These are phyloP conservation scores for Coleophora deauratella DNA, from an alignment of 2,888 invertebrate genomes.

Conservation along the genomic window DNA sequence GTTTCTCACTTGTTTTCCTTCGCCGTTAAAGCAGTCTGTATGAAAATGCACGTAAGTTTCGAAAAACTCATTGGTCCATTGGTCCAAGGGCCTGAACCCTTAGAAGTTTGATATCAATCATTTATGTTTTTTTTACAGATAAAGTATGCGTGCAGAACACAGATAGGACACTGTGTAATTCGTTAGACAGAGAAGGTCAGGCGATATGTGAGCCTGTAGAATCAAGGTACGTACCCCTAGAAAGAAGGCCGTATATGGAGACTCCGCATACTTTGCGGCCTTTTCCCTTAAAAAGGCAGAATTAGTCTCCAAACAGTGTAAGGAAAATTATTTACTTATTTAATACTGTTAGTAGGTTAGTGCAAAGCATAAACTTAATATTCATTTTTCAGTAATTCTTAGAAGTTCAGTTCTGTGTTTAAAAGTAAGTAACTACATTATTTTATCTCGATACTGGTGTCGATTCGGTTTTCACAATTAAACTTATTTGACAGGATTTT, in stretches of 20 bases:
- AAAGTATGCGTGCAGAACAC: conserved; percentile 43
- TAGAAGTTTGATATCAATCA: no score
- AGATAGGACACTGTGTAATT: conserved; percentile 34
- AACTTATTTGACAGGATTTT: no score
- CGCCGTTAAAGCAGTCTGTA: no score
- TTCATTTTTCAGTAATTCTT: neutral
- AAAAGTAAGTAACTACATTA: no score
- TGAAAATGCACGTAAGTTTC: no score
- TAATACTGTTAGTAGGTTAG: neutral
- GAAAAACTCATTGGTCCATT: no score
- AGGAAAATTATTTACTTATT: neutral
- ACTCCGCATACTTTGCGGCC: neutral
- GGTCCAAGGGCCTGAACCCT: no score
- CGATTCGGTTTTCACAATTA: no score
- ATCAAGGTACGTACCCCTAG: conserved; percentile 41
- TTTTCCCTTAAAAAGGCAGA: neutral
- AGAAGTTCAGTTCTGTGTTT: neutral
- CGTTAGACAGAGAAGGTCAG: conserved; percentile 49
- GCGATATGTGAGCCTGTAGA: conserved; percentile 44
- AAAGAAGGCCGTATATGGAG: neutral
- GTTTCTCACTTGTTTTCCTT: no score
- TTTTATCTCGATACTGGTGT: no score
- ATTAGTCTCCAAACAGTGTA: no score
- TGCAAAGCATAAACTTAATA: neutral
- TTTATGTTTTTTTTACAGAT: conserved; percentile 31